Base-by-base conservation (phyloP, 2,888 invertebrate species). In the Drosophila rellima region DNA sequence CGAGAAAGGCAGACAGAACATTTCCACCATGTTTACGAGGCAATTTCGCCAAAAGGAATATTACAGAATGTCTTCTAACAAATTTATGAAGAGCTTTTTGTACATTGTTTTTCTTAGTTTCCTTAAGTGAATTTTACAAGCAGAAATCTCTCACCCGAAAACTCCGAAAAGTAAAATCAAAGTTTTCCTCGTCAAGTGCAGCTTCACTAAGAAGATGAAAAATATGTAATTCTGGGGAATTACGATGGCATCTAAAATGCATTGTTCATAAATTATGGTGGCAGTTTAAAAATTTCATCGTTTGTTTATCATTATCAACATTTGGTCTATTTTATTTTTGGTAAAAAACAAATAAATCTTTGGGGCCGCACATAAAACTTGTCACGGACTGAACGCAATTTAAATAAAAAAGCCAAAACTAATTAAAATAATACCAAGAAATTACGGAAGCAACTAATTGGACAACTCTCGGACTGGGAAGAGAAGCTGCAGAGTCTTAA, bases 381-480 rank as follows among this genome's bases (percentile, higher is more conserved):
- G 80, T 50, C 60, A 59, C 47, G 56, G 47, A 48, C 45, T 56
- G 52, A 64, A 29, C 71, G 70, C 65, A 70, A 86, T 88, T 88
- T 86, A 81, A 83, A 89, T 83, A 72, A 60, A 65, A 52, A 56
- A 48, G 33, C 11, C 69, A 72, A 76, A 75, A 61, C 73, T 74
- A 84, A 84, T 84, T 88, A 89, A 85, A 89, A 89, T 82, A 88
- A 88, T 88, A 84, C 84, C 70, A 89, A 88, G 88, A 89, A 88
- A 82, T 85, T 89, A 82, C 89, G 85, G 88, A 88, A 88, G 82
- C 86, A 70, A 67, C 86, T 85, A 85, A 85, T 80, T 85, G 89
- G 89, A 64, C 81, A 61, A 64, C 39, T 54, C 61, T 65, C 35
- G 51, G 57, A 23, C 55, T 31, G 45, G 63, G 10, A 20, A 68